Evolutionary conservation across 1,140 invertebrate species (phyloP), one percentile per base, ranked within the genome.

Genomic region (Diabrotica undecimpunctata): DNA sequence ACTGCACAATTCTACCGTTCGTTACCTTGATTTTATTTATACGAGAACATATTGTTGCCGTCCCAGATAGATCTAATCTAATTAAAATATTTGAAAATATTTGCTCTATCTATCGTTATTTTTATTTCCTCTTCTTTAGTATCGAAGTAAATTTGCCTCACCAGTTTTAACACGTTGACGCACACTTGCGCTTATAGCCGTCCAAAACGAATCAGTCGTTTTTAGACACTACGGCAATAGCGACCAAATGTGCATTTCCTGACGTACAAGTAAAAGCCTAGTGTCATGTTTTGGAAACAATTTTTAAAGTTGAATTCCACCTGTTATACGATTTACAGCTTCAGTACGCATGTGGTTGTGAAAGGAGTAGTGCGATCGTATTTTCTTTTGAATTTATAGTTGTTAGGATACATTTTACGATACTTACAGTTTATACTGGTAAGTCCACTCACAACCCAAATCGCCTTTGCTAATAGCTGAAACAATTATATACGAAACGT

Each of bases 251-350:
- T 41, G 57, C 50, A 52, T 36, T 66, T 66, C 63, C 64, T 51
- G 50, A 58, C 58, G 59, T 61, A 66, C 38, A 66, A 12, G 64
- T 66, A 66, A 58, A 66, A 66, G 59, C 64, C n/a, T 61, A 66
- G 39, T 41, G 39, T 41, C 39, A 10, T 41, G 39, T 41, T 41
- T 41, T 41, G 39, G 10, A 41, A 41, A 51, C 50, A 38, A 5
- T 51, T 54, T 63, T 56, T 63, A 5, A 63, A 52, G 53, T 63
- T 63, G 51, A 63, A 62, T 62, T 62, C 54, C 61, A 62, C 61
- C 61, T 62, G 61, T 62, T 62, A 62, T 39, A 62, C 61, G 61
- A 54, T 5, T 62, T 62, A 50, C 61, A 63, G 5, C 1, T 63
- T 63, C 50, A 63, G 61, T 63, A 63, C 57, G 53, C 61, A 55